Base-by-base conservation (phyloP, 2,113 vertebrate genomes). In the Conger conger region DNA sequence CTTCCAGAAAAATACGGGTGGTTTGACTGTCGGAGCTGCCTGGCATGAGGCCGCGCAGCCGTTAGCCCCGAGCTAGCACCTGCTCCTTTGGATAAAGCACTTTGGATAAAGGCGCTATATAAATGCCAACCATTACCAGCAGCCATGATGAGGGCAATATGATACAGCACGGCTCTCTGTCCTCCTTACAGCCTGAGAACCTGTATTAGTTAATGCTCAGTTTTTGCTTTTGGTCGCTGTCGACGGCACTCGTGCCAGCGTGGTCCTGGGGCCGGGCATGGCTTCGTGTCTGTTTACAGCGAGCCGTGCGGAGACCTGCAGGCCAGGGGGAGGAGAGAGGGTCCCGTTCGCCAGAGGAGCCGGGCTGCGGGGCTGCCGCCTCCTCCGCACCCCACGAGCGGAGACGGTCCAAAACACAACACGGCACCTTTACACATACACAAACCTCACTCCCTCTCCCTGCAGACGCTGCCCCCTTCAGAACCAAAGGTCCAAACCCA, bases 271-370 rank as follows among this genome's bases (percentile, higher is more conserved):
- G 23, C 36, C 38, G 16, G 38, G 60, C n/a, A 8, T 73, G 30
- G 17, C 38, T 40, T 23, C n/a, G 73, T 20, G 73, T 82, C 16
- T 76, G 63, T 83, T 76, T 83, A 45, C 60, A 73, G 38, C n/a
- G 27, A 30, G 60, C 30, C 76, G 40, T 63, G 0, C 63, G 37
- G 36, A 38, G 82, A 38, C 16, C 40, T 83, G 37, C 57, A 68
- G 82, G 37, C 13, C 27, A 76, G 63, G 18, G 30, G 33, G 18
- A 40, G 38, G 60, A 40, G 81, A 40, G 81, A 30, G 3, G 11
- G 4, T 68, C 54, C 54, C 23, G n/a, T 82, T 68, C 35, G 4
- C 73, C 40, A 42, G 36, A 27, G 57, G 53, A 40, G 57, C 45
- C 11, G 45, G 7, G 45, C 45, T 50, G 7, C 15, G 45, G 1